These are phyloP conservation scores for Ia io DNA, from an alignment of 2,113 vertebrate genomes.

Conservation along the genomic window DNA sequence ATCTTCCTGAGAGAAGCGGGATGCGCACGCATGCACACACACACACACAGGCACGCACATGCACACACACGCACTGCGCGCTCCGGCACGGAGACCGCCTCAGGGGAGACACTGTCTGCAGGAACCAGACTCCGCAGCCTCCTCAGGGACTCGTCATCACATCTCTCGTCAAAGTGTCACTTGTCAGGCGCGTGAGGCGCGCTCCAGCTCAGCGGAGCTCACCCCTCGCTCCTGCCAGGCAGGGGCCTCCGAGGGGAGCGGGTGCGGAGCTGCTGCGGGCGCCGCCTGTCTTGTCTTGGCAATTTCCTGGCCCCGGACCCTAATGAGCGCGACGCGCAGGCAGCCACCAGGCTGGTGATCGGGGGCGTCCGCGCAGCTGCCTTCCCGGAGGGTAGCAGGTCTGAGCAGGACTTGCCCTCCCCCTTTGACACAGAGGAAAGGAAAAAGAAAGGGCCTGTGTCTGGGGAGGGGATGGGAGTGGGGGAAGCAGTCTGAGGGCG, in stretches of 20 bases:
- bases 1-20: constrained; percentile 56
- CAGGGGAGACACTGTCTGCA: constrained; percentile 77
- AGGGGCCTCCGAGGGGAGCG: constrained; percentile 54
- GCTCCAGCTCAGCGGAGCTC: constrained; percentile 64
- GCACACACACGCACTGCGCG: constrained; percentile 56
- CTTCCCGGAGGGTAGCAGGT: constrained; percentile 6
- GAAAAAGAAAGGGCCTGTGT: neutral
- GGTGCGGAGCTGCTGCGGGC: constrained; percentile 27
- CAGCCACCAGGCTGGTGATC: constrained; percentile 9
- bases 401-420: neutral
- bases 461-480: neutral
- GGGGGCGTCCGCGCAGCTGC: neutral
- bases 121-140: constrained; percentile 76
- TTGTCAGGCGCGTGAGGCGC: constrained; percentile 58
- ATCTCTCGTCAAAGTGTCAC: constrained; percentile 66
- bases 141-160: constrained; percentile 65
- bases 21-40: neutral
- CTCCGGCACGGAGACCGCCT: constrained; percentile 66
- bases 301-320: constrained; percentile 49
- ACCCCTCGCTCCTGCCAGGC: constrained; percentile 39
- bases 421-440: neutral
- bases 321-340: constrained; percentile 45
- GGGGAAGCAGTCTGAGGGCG: neutral
- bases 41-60: neutral
- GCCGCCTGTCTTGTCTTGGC: constrained; percentile 59